These are phyloP conservation scores for Osmerus eperlanus DNA, from an alignment of 2,113 vertebrate species.

Conservation along the genomic window DNA sequence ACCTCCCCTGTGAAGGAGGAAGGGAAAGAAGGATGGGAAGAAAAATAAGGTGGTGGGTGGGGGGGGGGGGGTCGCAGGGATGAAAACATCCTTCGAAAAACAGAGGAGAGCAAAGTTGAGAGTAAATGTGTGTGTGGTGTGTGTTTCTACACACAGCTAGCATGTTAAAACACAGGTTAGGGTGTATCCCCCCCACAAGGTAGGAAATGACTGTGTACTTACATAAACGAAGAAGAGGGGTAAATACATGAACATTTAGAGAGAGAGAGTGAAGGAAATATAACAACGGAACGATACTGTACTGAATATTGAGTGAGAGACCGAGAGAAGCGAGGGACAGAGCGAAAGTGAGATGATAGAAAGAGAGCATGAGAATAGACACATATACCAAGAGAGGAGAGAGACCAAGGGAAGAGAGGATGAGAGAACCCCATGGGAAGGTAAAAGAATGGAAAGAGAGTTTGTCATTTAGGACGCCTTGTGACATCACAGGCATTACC, in stretches of 20 bases:
- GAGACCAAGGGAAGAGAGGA: neutral
- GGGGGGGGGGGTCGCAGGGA: conserved; percentile 12
- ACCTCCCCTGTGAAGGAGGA: conserved; percentile 45
- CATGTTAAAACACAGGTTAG: conserved; percentile 20
- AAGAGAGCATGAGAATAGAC: too few species aligned
- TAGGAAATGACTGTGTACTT: conserved; percentile 31
- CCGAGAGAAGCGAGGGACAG: too few species aligned
- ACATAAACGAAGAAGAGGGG: conserved; percentile 14
- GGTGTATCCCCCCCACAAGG: neutral
- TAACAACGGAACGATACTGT: too few species aligned
- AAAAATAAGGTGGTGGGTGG: neutral
- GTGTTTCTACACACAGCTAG: conserved; percentile 15
- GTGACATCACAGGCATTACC: conserved; percentile 45
- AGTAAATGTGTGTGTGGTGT: neutral
- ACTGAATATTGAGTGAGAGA: too few species aligned
- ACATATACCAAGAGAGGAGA: neutral
- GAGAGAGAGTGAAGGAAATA: neutral
- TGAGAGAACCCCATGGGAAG: neutral
- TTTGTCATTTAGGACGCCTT: conserved; percentile 59
- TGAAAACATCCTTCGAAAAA: conserved; percentile 28
- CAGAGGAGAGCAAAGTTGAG: too few species aligned
- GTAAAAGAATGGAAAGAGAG: conserved; percentile 26
- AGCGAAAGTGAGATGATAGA: too few species aligned
- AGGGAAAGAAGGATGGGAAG: neutral
- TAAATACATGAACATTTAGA: conserved; percentile 32